phyloP scores from a whole-genome alignment of 2,888 invertebrate genomes.

The Odontocerum albicorne region DNA sequence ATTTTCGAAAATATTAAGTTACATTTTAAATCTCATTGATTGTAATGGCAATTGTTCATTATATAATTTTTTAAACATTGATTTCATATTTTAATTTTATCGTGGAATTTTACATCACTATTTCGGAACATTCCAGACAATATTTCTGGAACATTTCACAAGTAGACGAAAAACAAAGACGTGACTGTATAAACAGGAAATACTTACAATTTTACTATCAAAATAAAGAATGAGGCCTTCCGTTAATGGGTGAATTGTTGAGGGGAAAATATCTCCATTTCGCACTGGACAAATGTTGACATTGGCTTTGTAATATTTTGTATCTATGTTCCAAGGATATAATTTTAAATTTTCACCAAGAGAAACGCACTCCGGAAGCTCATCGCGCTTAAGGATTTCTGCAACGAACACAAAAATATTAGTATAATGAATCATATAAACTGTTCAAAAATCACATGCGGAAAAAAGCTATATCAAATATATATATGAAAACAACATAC shows the following conservation, averaged over 20 bases:
- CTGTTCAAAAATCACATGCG: neutral
- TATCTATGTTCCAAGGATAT: conserved; percentile 63
- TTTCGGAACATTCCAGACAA: no score
- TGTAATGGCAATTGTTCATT: no score
- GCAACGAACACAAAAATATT: no score
- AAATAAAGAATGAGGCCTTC: conserved; percentile 67
- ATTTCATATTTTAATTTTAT: no score
- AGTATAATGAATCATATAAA: neutral
- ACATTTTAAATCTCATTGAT: no score
- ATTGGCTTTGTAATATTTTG: conserved; percentile 71
- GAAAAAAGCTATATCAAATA: neutral
- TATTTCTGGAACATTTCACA: no score
- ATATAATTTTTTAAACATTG: no score
- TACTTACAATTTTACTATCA: conserved; percentile 57
- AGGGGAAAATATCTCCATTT: conserved; percentile 49
- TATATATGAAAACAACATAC: conserved; percentile 4
- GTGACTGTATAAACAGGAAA: conserved; percentile 27
- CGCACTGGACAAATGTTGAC: conserved; percentile 59
- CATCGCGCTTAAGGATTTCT: conserved; percentile 31
- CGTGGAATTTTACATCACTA: no score
- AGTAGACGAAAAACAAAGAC: no score
- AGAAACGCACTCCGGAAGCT: conserved; percentile 40
- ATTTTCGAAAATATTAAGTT: no score
- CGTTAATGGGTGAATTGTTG: conserved; percentile 51
- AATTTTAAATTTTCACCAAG: conserved; percentile 42